Evolutionary conservation across 2,888 invertebrate species (phyloP).

Genomic region (Cephus sareptanus): DNA sequence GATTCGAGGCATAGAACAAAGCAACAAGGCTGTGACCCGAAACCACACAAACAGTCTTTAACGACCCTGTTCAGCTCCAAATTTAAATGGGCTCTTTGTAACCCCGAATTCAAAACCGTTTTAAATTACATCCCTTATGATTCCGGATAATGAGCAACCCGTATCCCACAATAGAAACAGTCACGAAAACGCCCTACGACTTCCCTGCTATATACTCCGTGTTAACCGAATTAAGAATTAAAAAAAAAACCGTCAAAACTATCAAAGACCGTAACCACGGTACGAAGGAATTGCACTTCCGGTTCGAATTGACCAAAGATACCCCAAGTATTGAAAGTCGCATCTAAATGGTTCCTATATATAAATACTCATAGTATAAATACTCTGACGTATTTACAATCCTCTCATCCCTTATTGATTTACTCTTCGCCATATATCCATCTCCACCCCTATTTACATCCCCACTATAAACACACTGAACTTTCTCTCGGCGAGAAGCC

Average conservation of each 20-base stretch:
- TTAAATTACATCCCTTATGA: neutral
- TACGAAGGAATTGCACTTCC: neutral
- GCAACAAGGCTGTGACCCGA: neutral
- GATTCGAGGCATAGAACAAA: neutral
- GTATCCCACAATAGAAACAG: no score
- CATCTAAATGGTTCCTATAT: neutral
- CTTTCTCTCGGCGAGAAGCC: neutral
- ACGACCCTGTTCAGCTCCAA: neutral
- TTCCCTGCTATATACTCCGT: neutral
- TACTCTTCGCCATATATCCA: neutral
- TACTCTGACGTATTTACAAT: neutral
- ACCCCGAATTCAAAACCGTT: neutral
- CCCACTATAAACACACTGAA: neutral
- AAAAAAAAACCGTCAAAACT: neutral
- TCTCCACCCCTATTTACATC: neutral
- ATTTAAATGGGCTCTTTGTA: neutral
- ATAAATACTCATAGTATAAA: neutral
- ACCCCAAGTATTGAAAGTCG: neutral
- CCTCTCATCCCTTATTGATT: neutral
- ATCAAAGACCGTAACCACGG: neutral
- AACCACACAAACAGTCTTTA: neutral
- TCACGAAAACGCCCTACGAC: neutral
- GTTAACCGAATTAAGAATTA: neutral
- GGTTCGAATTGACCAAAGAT: neutral
- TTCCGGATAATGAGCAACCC: neutral